Evolutionary conservation across 2,888 invertebrate genomes (phyloP), one percentile per base, ranked within the genome.

Genomic region (Latheticus oryzae): DNA sequence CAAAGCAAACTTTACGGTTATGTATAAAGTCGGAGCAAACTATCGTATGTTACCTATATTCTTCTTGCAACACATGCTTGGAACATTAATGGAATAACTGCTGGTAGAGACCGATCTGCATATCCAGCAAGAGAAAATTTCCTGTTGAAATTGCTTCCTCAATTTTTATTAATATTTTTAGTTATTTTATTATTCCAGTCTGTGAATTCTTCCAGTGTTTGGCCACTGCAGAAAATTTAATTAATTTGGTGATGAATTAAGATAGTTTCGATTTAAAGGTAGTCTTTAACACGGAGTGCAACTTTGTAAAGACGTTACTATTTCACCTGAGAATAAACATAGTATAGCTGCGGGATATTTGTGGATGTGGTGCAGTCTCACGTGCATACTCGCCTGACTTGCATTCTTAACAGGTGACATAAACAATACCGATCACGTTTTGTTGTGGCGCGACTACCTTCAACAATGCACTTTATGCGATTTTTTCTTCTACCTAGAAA

Each of bases 21-120:
- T 71, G 70, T 68, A 58, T 60, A 61, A 70, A 70, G 67, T 66
- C 65, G 45, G 65, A 66, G 65, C 71, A 69, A 71, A 71, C 70
- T 71, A 69, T 67, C 69, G 69, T 72, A 70, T 66, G 67, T 70
- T 72, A 71, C 70, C 66, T 71, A 69, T 68, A 67, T 50, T 65
- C 64, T 62, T 56, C 30, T 57, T 66, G 70, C 64, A 70, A 68
- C 73, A 73, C 67, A 73, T 73, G 73, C 70, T 64, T 62, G 58
- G 60, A 52, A 71, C 67, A 73, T 73, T 73, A 73, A 67, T 62
- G 69, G 71, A 71, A 12, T 45, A 45, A 32, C n/a, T 33, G 30
- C 32, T 45, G 32, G n/a, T n/a, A n/a, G n/a, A n/a, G n/a, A n/a
- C n/a, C n/a, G n/a, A n/a, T n/a, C n/a, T n/a, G n/a, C n/a, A n/a